Base-by-base conservation (phyloP, 2,888 invertebrate genomes). In the Mechanitis mazaeus region DNA sequence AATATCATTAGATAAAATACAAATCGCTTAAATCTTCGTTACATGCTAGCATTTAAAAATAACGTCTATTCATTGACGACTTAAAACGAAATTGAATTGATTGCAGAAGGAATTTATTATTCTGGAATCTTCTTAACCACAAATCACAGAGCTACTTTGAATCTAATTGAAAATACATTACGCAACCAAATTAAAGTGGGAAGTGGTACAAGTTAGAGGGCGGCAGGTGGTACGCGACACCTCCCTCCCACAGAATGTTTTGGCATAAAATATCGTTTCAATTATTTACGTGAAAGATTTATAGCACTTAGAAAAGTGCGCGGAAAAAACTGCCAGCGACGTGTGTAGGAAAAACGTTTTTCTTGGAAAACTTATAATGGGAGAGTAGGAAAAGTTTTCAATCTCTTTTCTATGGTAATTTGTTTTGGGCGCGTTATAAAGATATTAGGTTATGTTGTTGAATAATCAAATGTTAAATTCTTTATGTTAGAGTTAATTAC, bases 191-290 rank as follows among this genome's bases (percentile, higher is more conserved):
- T 90, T 90, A 89, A 88, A 89, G 86, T 87, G 85, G 87, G 83
- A 86, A 88, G 84, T 87, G 87, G 89, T 87, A 87, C 87, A 87
- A 89, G 87, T 88, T 86, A 78, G 78, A 79, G 83, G 83, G 83
- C 75, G 84, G 86, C 87, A 88, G 90, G 88, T 87, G 88, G 83
- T 72, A 62, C 72, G 82, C 81, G 83, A 83, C 87, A 83, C 78
- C 83, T 79, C 85, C 84, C 84, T 78, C 83, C 85, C 78, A 81
- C 84, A 86, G 87, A 88, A 90, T 89, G 89, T 88, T 90, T 89
- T 87, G 90, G 90, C 90, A 90, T 91, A 91, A 91, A 91, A 91
- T 91, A 91, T 91, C 87, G 91, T 90, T 91, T 91, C 91, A 91
- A 91, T 91, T 91, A 91, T 91, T 91, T 91, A 90, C 89, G 87